A percentile compares a stretch with the other conserved stretches of the same genome.
Evolutionary conservation across 2,113 vertebrate species (phyloP).

Genomic region (Pygoscelis antarcticus): DNA sequence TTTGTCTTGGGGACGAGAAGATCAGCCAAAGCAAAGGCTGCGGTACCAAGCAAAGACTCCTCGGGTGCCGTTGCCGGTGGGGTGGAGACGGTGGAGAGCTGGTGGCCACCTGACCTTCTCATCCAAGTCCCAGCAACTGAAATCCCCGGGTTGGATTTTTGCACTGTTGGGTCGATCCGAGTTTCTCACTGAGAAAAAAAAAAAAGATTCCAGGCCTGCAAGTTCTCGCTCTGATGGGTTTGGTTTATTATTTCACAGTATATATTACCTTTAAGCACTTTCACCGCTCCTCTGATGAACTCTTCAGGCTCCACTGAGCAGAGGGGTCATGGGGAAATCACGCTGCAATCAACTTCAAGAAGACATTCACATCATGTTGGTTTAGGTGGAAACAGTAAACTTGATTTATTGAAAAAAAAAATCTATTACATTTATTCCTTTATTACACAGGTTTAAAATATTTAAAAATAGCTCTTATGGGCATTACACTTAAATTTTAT

Average conservation of each 20-base stretch:
- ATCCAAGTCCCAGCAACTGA: not conserved
- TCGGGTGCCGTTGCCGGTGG: rapidly evolving
- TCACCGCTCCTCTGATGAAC: not conserved
- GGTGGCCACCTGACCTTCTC: not conserved
- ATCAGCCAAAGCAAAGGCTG: not conserved
- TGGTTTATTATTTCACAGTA: not conserved
- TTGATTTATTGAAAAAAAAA: conserved; percentile 93
- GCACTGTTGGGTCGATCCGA: not conserved
- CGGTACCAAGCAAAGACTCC: not conserved
- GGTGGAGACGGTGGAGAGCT: not conserved
- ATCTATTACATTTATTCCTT: conserved; percentile 86
- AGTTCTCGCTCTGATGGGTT: not conserved
- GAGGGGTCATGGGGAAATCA: not conserved
- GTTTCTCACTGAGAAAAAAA: not conserved
- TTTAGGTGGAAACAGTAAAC: conserved; percentile 86
- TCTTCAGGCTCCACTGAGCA: not conserved
- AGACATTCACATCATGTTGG: conserved; percentile 66
- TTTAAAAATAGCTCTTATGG: conserved; percentile 76
- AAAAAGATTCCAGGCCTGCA: not conserved
- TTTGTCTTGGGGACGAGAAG: not conserved
- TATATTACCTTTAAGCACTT: not conserved
- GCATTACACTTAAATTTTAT: conserved; percentile 52
- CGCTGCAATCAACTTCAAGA: conserved; percentile 41
- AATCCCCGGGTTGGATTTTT: not conserved
- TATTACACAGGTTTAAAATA: conserved; percentile 90